Base-by-base conservation (phyloP, 2,797 vertebrate species). In the Syndactyla subalaris region DNA sequence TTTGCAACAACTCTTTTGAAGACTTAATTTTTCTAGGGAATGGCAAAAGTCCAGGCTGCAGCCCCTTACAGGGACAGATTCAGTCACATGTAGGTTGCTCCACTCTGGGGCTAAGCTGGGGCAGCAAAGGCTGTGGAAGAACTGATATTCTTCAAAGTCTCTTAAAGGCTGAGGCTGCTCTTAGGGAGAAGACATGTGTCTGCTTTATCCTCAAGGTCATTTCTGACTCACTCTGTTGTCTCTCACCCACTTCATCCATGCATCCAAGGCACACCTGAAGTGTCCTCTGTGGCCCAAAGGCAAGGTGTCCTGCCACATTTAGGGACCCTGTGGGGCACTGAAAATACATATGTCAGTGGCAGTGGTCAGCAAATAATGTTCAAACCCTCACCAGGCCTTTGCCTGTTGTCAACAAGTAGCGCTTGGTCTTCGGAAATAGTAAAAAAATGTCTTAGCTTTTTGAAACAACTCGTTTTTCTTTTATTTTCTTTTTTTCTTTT, bases 141-240 rank as follows among this genome's bases (percentile, higher is more conserved):
- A 24, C 5, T 16, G 27, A 29, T 10, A 6, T 4, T 62, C 23
- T 39, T 71, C 55, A 26, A 66, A 62, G 20, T 7, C 57, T 79
- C n/a, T n/a, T 26, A 19, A 15, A 73, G 12, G 26, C 34, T 59
- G 39, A 63, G 49, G 54, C 11, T 75, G 34, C 70, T 71, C 29
- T 16, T 9, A 34, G 15, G 24, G 36, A 86, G 7, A n/a, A 2
- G 2, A 17, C 21, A 34, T 0, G 0, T 46, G 88, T 52, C 36
- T 80, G 29, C 10, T 57, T 65, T 57, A 19, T n/a, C 49, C 34
- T 57, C 7, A 23, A 20, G 27, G 55, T 52, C 22, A 9, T 22
- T 14, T 62, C 23, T 48, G 12, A 48, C 46, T 48, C 46, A 48
- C 22, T 48, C 23, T 48, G 46, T 52, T 11, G 22, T 30, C 17